Evolutionary conservation across 2,797 vertebrate species (phyloP).

Genomic region (Delichon dasypus): DNA sequence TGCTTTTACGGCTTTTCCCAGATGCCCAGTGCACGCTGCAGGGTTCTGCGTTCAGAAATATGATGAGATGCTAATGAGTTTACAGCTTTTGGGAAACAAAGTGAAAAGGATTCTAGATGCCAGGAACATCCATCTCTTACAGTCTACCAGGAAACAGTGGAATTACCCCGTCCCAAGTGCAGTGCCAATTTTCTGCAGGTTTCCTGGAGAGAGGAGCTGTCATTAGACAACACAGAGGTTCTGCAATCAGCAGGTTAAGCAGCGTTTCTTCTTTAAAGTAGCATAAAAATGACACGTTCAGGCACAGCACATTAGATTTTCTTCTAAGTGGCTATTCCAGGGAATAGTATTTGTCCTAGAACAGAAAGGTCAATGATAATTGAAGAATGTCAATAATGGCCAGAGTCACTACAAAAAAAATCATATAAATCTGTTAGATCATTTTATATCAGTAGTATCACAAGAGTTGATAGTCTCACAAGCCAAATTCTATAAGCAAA

Average conservation of each 20-base stretch:
- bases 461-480: neutral
- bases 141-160: neutral
- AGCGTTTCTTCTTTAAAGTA: constrained; percentile 34
- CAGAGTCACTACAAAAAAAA: neutral
- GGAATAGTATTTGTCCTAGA: constrained; percentile 46
- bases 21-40: neutral
- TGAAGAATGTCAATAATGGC: constrained; percentile 50
- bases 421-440: constrained; percentile 4
- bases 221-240: constrained; percentile 13
- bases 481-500: neutral
- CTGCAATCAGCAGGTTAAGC: constrained; percentile 56
- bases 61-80: constrained; percentile 34
- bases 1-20: constrained; percentile 15
- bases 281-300: constrained; percentile 32
- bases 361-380: constrained; percentile 54
- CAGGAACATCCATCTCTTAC: constrained; percentile 13
- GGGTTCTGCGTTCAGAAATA: neutral
- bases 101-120: neutral
- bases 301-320: constrained; percentile 26
- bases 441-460: neutral
- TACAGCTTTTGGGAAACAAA: constrained; percentile 23
- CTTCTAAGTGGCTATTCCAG: constrained; percentile 27
- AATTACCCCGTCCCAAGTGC: neutral
- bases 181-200: constrained; percentile 16
- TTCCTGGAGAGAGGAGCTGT: constrained; percentile 31